phyloP scores from a whole-genome alignment of 2,888 invertebrate genomes.

The Globia sparganii region DNA sequence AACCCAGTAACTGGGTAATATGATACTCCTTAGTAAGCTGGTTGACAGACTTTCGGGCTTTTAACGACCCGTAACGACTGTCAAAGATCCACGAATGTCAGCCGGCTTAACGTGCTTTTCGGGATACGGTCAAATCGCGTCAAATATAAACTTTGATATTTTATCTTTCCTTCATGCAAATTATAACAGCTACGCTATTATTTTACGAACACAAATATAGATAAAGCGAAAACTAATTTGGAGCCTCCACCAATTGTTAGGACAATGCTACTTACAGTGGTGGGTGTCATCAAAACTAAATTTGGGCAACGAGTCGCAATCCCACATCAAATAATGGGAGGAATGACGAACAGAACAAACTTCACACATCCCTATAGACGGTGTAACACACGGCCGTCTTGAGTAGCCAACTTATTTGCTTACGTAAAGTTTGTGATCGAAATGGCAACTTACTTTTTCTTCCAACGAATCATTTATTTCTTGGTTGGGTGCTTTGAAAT shows the following conservation, averaged over 20 bases:
- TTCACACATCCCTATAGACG: constrained; percentile 76
- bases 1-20: too few species aligned
- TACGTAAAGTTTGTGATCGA: neutral
- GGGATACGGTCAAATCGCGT: neutral
- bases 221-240: constrained; percentile 70
- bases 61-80: too few species aligned
- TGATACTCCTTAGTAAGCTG: too few species aligned
- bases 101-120: too few species aligned
- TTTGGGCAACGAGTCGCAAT: constrained; percentile 82
- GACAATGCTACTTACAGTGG: constrained; percentile 76
- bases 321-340: constrained; percentile 87
- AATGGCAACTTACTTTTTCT: neutral
- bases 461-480: neutral
- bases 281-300: constrained; percentile 85
- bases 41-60: too few species aligned
- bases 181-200: neutral
- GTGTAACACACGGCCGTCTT: constrained; percentile 66
- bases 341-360: constrained; percentile 85
- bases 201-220: constrained; percentile 16
- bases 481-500: neutral
- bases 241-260: constrained; percentile 69
- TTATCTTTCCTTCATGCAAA: neutral
- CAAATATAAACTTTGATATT: neutral
- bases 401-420: constrained; percentile 31
- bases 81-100: too few species aligned